These are phyloP conservation scores for Chrysodeixis includens DNA, from an alignment of 2,888 invertebrate species.

Conservation along the genomic window DNA sequence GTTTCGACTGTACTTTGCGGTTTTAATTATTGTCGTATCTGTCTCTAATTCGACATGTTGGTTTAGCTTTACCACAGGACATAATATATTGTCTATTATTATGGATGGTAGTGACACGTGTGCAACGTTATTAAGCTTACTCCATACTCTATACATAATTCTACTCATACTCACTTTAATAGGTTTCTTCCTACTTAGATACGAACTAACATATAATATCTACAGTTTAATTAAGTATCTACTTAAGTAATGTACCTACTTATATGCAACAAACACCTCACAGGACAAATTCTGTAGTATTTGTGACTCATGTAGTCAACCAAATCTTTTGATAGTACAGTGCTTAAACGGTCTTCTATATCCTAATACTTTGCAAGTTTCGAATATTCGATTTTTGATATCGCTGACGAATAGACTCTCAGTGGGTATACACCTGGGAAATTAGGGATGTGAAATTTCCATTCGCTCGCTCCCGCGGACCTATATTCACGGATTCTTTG, in stretches of 20 bases:
- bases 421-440: constrained; percentile 83
- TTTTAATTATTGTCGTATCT: constrained; percentile 45
- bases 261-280: no score
- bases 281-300: no score
- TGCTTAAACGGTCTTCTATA: background rate
- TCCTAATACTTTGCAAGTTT: constrained; percentile 23
- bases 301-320: no score
- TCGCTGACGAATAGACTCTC: constrained; percentile 79
- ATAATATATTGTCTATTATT: background rate
- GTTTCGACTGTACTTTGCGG: constrained; percentile 49
- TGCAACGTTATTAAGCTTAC: no score
- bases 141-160: no score
- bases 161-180: no score
- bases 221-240: no score
- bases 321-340: no score
- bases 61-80: background rate
- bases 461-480: constrained; percentile 79
- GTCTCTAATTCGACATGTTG: constrained; percentile 33
- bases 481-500: constrained; percentile 86
- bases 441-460: constrained; percentile 88
- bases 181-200: no score
- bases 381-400: constrained; percentile 76
- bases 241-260: no score
- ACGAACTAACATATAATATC: no score
- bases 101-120: background rate